Percentiles rank a stretch among this genome's conserved stretches.
Evolutionary conservation across 30 jellyfish, hydroid and myxozoan species (phyloP).

Genomic region (Aurelia sp.): DNA sequence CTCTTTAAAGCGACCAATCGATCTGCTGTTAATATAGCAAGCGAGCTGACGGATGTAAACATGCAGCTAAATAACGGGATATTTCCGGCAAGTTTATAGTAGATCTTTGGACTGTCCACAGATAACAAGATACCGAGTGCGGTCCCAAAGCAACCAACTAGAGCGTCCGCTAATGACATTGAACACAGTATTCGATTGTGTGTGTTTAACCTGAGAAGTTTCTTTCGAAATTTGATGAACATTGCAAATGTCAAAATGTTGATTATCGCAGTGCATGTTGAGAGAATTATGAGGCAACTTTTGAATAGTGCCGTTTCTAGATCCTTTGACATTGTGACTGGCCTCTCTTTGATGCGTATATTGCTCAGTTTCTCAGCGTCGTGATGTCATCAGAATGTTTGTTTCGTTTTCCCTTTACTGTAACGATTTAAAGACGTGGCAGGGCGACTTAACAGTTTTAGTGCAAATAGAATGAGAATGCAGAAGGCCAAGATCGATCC

Average conservation of each 20-base stretch:
- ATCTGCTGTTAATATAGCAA: slow-evolving; percentile 14
- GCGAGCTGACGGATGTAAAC: slow-evolving; percentile 29
- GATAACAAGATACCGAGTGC: neutral
- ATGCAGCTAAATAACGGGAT: slow-evolving; percentile 34
- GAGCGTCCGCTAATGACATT: slow-evolving; percentile 23
- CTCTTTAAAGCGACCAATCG: slow-evolving; percentile 30
- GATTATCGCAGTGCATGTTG: neutral
- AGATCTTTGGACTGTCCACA: neutral
- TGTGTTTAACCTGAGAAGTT: neutral
- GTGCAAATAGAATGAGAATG: too few relatives aligned
- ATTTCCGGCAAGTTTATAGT: slow-evolving; percentile 4
- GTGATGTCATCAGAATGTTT: too few relatives aligned
- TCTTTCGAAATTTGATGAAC: slow-evolving; percentile 8
- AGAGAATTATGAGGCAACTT: too few relatives aligned
- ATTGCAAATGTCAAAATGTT: slow-evolving; percentile 5
- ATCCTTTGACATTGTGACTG: too few relatives aligned
- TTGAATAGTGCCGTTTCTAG: too few relatives aligned
- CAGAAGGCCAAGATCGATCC: too few relatives aligned
- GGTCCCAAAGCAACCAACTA: slow-evolving; percentile 4
- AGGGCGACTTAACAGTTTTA: too few relatives aligned
- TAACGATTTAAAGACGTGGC: too few relatives aligned
- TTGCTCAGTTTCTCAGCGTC: too few relatives aligned
- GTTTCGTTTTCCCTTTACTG: too few relatives aligned
- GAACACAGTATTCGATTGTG: slow-evolving; percentile 21
- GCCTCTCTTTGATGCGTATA: too few relatives aligned